Conservation (phyloP, 2,888 invertebrate species). For the Lumbricus terrestris region DNA sequence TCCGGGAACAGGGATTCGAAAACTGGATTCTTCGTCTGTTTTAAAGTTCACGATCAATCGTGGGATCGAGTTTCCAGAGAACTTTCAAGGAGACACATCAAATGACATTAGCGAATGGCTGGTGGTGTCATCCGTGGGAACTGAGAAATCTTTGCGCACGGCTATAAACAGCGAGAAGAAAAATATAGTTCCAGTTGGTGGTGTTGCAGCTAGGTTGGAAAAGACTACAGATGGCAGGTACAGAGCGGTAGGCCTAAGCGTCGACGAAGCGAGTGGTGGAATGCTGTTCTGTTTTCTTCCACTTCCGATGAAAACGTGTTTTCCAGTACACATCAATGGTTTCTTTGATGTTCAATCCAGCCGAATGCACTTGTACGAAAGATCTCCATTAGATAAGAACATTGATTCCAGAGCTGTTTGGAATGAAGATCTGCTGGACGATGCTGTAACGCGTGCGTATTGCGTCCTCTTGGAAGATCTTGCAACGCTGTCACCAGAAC, state of each 20-base stretch:
- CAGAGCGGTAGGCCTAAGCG: neutral
- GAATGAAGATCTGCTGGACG: conserved; percentile 44
- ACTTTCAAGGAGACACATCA: neutral
- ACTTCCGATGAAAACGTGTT: conserved; percentile 45
- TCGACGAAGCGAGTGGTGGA: conserved; percentile 10
- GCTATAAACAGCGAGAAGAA: conserved; percentile 36
- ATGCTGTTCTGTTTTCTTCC: conserved; percentile 52
- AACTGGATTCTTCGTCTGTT: neutral
- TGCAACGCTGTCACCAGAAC: conserved; percentile 10
- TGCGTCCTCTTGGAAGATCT: conserved; percentile 40
- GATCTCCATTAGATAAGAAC: conserved; percentile 46
- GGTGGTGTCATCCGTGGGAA: conserved; percentile 35
- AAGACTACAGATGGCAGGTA: neutral
- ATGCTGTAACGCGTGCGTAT: conserved; percentile 41
- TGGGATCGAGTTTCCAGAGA: neutral
- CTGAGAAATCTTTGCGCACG: conserved; percentile 34
- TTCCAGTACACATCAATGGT: conserved; percentile 52
- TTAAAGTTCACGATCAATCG: neutral
- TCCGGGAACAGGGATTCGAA: neutral
- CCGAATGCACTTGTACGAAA: conserved; percentile 44
- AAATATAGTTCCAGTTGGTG: conserved; percentile 43
- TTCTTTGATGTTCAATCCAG: conserved; percentile 49
- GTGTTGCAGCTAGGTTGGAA: conserved; percentile 44
- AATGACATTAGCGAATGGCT: conserved; percentile 32
- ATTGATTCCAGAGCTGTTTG: conserved; percentile 40